Base-by-base conservation (phyloP, 2,113 vertebrate genomes). In the Ptilonorhynchus violaceus region DNA sequence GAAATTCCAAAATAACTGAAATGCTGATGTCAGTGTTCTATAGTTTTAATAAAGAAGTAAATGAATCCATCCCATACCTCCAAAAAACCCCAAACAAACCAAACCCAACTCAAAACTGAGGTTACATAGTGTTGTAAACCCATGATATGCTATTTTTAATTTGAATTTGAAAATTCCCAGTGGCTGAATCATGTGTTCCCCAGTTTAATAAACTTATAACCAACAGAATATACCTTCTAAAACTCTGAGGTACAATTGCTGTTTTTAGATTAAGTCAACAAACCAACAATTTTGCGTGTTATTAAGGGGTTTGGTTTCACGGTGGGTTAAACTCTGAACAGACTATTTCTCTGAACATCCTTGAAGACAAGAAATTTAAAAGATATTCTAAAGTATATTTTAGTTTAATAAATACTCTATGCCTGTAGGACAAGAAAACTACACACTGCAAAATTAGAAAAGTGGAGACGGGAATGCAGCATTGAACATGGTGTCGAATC, bases 41-140 rank as follows among this genome's bases (percentile, higher is more conserved):
- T 14, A 22, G 8, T 27, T 93, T 14, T 46, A 74, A 73, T 41
- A 68, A 69, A 44, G 0, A 66, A 44, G n/a, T 1, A 39, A 23
- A 58, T n/a, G 5, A 3, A 10, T 0, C 0, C 2, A 10, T 5
- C 15, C 3, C 5, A 56, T 3, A 11, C 4, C 9, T 9, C 3
- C 2, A 63, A 64, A 39, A 50, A 46, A 12, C 23, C 2, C 1
- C 68, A 8, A 6, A 9, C 10, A 35, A 50, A 18, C 16, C 44
- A 15, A 64, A 59, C 14, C 11, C 18, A 67, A 33, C 22, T 47
- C 18, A 74, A 15, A 68, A 7, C 13, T 23, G 11, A 63, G 24
- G 14, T 46, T 80, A 37, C 58, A 0, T 17, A 13, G 13, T 27
- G 27, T 19, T 80, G 23, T 69, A 41, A 78, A 63, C 12, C 21